These are phyloP conservation scores for Spea hammondii DNA, from an alignment of 2,797 vertebrate genomes.

Conservation along the genomic window DNA sequence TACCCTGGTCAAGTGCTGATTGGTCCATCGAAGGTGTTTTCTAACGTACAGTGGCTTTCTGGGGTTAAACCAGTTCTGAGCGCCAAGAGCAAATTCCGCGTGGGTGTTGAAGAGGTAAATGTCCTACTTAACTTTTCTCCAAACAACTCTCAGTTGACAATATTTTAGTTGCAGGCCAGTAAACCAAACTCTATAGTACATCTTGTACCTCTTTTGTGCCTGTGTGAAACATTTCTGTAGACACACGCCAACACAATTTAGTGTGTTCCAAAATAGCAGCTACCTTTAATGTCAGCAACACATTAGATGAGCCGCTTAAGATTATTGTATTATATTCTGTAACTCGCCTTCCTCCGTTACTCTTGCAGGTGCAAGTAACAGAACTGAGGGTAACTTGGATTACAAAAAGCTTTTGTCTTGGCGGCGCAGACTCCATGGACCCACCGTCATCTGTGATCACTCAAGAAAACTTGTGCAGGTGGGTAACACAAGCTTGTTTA, in stretches of 20 bases:
- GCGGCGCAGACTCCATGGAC: conserved; percentile 91
- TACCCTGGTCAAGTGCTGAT: conserved; percentile 97
- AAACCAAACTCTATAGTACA: too few species aligned
- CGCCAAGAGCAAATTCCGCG: conserved; percentile 96
- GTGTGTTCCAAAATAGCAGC: too few species aligned
- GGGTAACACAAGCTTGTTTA: conserved; percentile 39
- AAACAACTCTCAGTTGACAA: too few species aligned
- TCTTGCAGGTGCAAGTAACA: conserved; percentile 86
- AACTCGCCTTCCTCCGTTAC: neutral
- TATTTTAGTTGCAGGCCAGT: too few species aligned
- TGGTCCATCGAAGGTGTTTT: conserved; percentile 93
- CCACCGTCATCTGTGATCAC: conserved; percentile 89
- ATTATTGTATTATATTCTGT: too few species aligned
- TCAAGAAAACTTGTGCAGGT: conserved; percentile 92
- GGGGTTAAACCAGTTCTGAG: conserved; percentile 95
- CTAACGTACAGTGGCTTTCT: conserved; percentile 93
- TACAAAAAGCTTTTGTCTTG: conserved; percentile 95
- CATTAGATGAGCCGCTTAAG: too few species aligned
- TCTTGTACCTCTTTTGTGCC: too few species aligned
- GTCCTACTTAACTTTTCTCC: neutral
- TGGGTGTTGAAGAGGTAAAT: conserved; percentile 93
- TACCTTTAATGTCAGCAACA: too few species aligned
- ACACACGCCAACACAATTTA: too few species aligned
- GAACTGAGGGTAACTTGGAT: conserved; percentile 97
- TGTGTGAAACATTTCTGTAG: too few species aligned